These are phyloP conservation scores for Zeuzera pyrina DNA, from an alignment of 2,888 invertebrate species.

Conservation along the genomic window DNA sequence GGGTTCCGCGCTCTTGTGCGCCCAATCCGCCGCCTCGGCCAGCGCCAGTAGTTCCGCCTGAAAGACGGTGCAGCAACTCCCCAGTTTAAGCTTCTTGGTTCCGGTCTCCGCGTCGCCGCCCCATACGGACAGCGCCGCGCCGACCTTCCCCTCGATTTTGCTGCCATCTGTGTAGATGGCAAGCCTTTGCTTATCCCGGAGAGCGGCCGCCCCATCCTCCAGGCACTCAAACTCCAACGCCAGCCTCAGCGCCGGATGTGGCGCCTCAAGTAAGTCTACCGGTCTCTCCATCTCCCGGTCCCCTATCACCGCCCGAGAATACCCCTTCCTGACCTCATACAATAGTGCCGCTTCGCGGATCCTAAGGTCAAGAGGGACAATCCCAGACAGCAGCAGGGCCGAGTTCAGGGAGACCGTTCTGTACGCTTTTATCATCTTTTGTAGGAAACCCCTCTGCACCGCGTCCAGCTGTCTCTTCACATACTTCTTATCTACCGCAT, in stretches of 20 bases:
- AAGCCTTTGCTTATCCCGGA: no score
- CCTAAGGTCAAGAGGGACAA: conserved; percentile 16
- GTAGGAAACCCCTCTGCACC: no score
- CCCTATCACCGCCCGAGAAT: no score
- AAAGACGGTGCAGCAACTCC: no score
- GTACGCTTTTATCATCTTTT: no score
- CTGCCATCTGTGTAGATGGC: no score
- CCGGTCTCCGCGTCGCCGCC: no score
- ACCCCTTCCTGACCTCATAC: conserved; percentile 7
- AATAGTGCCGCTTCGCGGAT: conserved; percentile 11
- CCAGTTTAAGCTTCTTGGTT: no score
- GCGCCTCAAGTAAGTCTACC: not conserved
- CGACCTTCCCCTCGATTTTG: no score
- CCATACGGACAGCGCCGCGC: no score
- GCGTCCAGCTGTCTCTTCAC: conserved; percentile 6
- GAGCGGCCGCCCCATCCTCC: no score
- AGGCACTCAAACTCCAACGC: conserved; percentile 1
- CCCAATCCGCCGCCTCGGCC: not conserved
- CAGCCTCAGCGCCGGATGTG: not conserved
- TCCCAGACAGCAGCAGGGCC: conserved; percentile 12
- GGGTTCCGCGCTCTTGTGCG: not conserved
- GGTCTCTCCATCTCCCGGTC: not conserved
- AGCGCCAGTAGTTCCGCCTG: no score
- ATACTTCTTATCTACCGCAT: not conserved
- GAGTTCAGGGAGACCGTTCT: conserved; percentile 13